Conservation (phyloP, 1,140 invertebrate species). For the Papilio dardanus region DNA sequence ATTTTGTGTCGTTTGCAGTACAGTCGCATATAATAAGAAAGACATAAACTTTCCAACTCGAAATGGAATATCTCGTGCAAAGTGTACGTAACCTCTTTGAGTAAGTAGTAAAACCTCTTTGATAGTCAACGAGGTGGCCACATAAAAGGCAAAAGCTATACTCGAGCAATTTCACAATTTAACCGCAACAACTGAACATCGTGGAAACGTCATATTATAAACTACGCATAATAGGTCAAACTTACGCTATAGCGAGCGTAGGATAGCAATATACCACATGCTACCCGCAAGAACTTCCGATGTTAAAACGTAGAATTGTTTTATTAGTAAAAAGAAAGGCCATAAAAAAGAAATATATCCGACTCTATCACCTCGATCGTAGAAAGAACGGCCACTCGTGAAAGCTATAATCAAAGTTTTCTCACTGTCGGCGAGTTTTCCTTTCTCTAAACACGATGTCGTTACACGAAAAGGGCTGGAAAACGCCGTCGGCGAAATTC, state of each 20-base stretch:
- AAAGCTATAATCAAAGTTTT: constrained; percentile 81
- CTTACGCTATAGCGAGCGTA: constrained; percentile 56
- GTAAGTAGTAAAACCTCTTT: constrained; percentile 54
- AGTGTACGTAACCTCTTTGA: constrained; percentile 53
- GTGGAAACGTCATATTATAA: constrained; percentile 46
- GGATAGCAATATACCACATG: constrained; percentile 69
- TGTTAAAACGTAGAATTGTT: constrained; percentile 74
- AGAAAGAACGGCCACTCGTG: constrained; percentile 72
- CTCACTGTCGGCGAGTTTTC: constrained; percentile 76
- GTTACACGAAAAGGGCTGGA: constrained; percentile 79
- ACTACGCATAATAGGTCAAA: constrained; percentile 63
- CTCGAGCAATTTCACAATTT: constrained; percentile 50
- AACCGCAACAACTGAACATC: constrained; percentile 45
- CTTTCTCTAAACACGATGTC: constrained; percentile 79
- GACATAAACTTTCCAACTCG: constrained; percentile 55
- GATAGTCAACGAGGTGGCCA: constrained; percentile 46
- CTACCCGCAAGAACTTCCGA: constrained; percentile 58
- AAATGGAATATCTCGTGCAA: constrained; percentile 56
- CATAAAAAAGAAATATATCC: constrained; percentile 78
- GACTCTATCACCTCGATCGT: constrained; percentile 75
- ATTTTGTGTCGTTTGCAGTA: constrained; percentile 18
- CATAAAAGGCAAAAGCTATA: constrained; percentile 47
- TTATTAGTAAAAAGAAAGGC: constrained; percentile 78
- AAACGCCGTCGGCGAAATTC: constrained; percentile 73
- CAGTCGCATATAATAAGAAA: constrained; percentile 52